Conservation (phyloP, 2,888 invertebrate genomes). For the Eupsilia transversa region DNA sequence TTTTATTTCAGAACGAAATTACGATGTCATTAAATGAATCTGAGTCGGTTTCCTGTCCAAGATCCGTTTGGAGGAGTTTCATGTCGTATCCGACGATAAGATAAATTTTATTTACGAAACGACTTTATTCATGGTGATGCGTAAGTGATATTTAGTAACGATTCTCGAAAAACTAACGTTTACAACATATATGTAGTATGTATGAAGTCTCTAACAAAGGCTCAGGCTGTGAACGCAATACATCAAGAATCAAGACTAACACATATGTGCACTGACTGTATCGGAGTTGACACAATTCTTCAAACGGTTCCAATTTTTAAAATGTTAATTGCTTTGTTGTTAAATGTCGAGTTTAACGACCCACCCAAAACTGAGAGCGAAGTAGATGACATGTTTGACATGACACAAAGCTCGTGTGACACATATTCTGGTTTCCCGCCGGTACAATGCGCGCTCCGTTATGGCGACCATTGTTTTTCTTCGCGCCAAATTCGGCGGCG, state of each 20-base stretch:
- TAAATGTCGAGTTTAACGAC: conserved; percentile 69
- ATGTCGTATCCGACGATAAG: conserved; percentile 36
- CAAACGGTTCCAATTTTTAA: conserved; percentile 57
- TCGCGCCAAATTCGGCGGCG: conserved; percentile 79
- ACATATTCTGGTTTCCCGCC: conserved; percentile 68
- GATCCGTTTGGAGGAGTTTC: conserved; percentile 55
- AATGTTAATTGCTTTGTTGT: conserved; percentile 63
- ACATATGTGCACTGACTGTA: conserved; percentile 48
- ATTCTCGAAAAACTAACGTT: conserved; percentile 33
- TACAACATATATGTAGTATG: conserved; percentile 23
- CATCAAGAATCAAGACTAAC: conserved; percentile 34
- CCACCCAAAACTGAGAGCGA: conserved; percentile 73
- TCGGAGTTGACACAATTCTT: conserved; percentile 62
- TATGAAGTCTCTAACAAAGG: conserved; percentile 36
- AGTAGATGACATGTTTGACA: conserved; percentile 72
- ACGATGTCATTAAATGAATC: conserved; percentile 74
- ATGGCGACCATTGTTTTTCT: conserved; percentile 84
- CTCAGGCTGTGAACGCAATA: conserved; percentile 34
- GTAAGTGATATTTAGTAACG: conserved; percentile 39
- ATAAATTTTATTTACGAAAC: conserved; percentile 50
- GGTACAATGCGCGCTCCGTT: conserved; percentile 77
- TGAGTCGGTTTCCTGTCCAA: conserved; percentile 68
- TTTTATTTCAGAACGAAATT: conserved; percentile 65
- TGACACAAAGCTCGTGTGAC: conserved; percentile 74
- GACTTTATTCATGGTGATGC: conserved; percentile 43